Percentiles rank a stretch among this genome's conserved stretches.
These are phyloP conservation scores for Mimumesa dahlbomi DNA, from an alignment of 2,888 invertebrate genomes.

Conservation along the genomic window DNA sequence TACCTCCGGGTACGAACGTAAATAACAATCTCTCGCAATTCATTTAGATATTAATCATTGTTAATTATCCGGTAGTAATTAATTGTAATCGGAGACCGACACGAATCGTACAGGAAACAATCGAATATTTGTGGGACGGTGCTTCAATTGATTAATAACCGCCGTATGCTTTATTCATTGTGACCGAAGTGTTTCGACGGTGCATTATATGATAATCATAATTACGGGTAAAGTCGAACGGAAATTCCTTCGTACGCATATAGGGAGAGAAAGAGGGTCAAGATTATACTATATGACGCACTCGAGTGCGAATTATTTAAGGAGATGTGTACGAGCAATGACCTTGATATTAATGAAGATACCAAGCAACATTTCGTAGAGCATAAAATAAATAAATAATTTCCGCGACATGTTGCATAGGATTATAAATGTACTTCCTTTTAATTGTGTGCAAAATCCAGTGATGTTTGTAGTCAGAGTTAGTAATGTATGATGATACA, in stretches of 20 bases:
- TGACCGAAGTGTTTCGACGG: not conserved
- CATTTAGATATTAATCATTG: no score
- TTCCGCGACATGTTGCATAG: constrained; percentile 12
- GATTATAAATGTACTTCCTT: constrained; percentile 27
- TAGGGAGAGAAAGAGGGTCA: constrained; percentile 6
- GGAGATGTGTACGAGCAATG: constrained; percentile 31
- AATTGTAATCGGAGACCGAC: no score
- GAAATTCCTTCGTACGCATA: constrained; percentile 30
- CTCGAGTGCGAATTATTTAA: no score
- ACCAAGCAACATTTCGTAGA: constrained; percentile 22
- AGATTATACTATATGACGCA: no score
- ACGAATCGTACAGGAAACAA: no score
- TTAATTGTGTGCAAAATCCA: constrained; percentile 35
- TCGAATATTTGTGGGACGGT: no score
- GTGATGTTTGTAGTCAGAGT: not conserved
- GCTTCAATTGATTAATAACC: not conserved
- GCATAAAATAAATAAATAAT: no score
- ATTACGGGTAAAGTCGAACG: constrained; percentile 32
- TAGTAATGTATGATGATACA: no score
- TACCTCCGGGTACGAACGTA: no score
- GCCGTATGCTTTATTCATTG: not conserved
- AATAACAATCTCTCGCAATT: no score
- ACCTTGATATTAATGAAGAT: constrained; percentile 32
- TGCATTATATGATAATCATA: constrained; percentile 17
- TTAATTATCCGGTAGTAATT: no score